A percentile compares a stretch with the other conserved stretches of the same genome.
These are phyloP conservation scores for Nymphalis io DNA, from an alignment of 1,140 invertebrate species.

Conservation along the genomic window DNA sequence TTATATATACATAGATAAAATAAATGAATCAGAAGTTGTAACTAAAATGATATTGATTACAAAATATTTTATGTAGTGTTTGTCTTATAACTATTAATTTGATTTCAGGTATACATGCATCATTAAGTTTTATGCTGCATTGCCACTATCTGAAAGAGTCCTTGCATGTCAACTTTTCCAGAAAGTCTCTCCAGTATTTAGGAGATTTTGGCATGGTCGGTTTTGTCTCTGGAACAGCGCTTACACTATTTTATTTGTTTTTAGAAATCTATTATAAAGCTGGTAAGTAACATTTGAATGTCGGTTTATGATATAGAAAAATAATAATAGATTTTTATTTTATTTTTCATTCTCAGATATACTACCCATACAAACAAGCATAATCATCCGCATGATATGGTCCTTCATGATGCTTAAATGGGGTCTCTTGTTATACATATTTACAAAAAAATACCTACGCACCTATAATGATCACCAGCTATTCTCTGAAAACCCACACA, in stretches of 20 bases:
- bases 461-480: conserved; percentile 72
- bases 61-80: neutral
- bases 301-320: neutral
- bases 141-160: conserved; percentile 67
- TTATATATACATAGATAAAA: too few species aligned
- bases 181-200: conserved; percentile 64
- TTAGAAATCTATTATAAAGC: conserved; percentile 65
- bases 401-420: conserved; percentile 75
- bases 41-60: neutral
- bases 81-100: conserved; percentile 1
- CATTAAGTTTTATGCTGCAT: conserved; percentile 60
- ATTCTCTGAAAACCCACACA: conserved; percentile 69
- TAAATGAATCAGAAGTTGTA: neutral
- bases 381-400: conserved; percentile 65
- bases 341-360: conserved; percentile 52
- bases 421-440: conserved; percentile 61
- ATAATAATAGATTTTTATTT: conserved; percentile 10
- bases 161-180: conserved; percentile 69
- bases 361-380: conserved; percentile 60
- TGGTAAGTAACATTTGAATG: conserved; percentile 48
- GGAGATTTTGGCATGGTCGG: conserved; percentile 72
- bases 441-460: conserved; percentile 61
- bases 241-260: conserved; percentile 66
- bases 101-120: conserved; percentile 62
- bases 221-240: conserved; percentile 59